These are phyloP conservation scores for Acrobasis consociella DNA, from an alignment of 2,888 invertebrate genomes.

Conservation along the genomic window DNA sequence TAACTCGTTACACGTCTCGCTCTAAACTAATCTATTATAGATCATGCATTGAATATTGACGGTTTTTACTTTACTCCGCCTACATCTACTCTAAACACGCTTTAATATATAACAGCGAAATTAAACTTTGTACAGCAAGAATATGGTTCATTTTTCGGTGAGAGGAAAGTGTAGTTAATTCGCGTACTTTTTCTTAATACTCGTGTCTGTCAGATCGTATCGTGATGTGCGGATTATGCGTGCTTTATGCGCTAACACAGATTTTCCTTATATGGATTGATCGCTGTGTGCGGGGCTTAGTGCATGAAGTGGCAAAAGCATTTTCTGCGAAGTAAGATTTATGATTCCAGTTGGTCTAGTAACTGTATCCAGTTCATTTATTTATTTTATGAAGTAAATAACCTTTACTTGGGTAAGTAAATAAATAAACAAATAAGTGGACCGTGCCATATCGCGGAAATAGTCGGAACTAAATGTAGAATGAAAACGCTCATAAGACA, in stretches of 20 bases:
- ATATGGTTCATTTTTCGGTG: slow-evolving; percentile 2
- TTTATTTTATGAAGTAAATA: too few species aligned
- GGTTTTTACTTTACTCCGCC: slow-evolving; percentile 21
- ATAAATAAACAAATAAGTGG: too few species aligned
- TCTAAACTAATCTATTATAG: slow-evolving; percentile 11
- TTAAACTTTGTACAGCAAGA: background rate
- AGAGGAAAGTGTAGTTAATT: background rate
- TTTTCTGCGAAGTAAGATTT: background rate
- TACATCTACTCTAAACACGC: slow-evolving; percentile 3
- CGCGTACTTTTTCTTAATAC: slow-evolving; percentile 18
- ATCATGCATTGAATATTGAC: slow-evolving; percentile 20
- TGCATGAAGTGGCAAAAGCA: background rate
- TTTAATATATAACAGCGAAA: background rate
- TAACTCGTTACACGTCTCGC: slow-evolving; percentile 9
- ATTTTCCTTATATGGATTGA: slow-evolving; percentile 19
- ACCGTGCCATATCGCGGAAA: too few species aligned
- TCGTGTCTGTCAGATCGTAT: slow-evolving; percentile 34
- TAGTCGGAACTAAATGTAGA: too few species aligned
- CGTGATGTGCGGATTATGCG: slow-evolving; percentile 40
- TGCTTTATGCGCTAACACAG: slow-evolving; percentile 21
- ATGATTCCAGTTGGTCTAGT: background rate
- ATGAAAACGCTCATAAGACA: too few species aligned
- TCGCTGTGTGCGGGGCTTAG: background rate
- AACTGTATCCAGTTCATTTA: too few species aligned
- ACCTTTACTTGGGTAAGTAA: too few species aligned